Conservation (phyloP, 2,888 invertebrate species). For the Xestia ashworthii region DNA sequence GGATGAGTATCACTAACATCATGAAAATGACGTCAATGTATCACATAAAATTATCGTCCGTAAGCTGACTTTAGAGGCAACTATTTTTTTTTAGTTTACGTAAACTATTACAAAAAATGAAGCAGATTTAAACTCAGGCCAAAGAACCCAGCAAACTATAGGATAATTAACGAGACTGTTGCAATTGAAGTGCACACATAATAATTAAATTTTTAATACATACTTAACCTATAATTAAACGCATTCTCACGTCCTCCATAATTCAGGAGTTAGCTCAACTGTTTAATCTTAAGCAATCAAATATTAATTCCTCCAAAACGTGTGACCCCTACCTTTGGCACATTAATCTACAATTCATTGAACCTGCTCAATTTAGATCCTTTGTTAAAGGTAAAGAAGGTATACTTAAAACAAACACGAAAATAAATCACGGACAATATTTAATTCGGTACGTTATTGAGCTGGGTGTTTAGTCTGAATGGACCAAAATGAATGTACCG, state of each 20-base stretch:
- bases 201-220: not conserved
- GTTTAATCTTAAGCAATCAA: conserved; percentile 39
- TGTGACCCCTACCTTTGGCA: conserved; percentile 41
- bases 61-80: no score
- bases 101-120: no score
- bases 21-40: no score
- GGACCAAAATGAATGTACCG: no score
- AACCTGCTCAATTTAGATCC: conserved; percentile 23
- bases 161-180: not conserved
- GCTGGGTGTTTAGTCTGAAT: no score
- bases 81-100: no score
- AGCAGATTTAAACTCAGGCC: no score
- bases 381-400: not conserved
- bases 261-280: conserved; percentile 9
- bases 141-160: no score
- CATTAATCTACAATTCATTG: conserved; percentile 42
- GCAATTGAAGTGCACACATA: not conserved
- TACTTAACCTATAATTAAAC: conserved; percentile 5
- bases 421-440: not conserved
- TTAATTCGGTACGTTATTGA: not conserved
- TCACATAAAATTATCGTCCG: no score
- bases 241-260: not conserved
- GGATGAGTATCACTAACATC: no score
- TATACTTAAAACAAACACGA: not conserved
- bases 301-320: conserved; percentile 41